Percentiles rank a stretch among this genome's conserved stretches.
Conservation (phyloP, 35 echinoderm and acorn worm species). For the Hemicentrotus pulcherrimus region DNA sequence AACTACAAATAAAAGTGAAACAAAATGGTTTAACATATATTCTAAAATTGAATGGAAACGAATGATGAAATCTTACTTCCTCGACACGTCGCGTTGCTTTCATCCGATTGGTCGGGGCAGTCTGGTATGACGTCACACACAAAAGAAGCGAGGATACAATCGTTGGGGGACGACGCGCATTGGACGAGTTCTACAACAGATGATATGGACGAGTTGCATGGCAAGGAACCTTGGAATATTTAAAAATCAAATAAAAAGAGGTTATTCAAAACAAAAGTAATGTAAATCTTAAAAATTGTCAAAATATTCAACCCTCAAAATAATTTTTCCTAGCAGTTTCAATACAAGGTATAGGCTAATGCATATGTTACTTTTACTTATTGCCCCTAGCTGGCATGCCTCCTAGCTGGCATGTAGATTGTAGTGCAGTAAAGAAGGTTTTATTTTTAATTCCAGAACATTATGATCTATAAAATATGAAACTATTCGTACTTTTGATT, state of each 20-base stretch:
- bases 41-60: neutral
- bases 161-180: constrained; percentile 23
- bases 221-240: neutral
- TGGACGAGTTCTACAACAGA: neutral
- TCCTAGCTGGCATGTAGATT: too few relatives aligned
- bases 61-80: constrained; percentile 5
- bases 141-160: constrained; percentile 19
- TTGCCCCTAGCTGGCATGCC: too few relatives aligned
- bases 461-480: too few relatives aligned
- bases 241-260: neutral
- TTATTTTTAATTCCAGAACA: too few relatives aligned
- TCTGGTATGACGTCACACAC: constrained; percentile 34
- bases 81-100: constrained; percentile 32
- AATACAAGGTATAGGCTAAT: too few relatives aligned
- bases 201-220: constrained; percentile 24
- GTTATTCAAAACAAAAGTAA: neutral
- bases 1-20: too few relatives aligned
- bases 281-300: too few relatives aligned
- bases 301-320: too few relatives aligned
- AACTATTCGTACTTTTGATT: too few relatives aligned
- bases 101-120: constrained; percentile 35
- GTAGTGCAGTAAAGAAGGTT: too few relatives aligned
- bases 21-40: neutral
- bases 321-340: too few relatives aligned
- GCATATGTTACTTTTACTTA: too few relatives aligned